phyloP scores from a whole-genome alignment of 2,888 invertebrate species.

The Pardosa pseudoannulata region DNA sequence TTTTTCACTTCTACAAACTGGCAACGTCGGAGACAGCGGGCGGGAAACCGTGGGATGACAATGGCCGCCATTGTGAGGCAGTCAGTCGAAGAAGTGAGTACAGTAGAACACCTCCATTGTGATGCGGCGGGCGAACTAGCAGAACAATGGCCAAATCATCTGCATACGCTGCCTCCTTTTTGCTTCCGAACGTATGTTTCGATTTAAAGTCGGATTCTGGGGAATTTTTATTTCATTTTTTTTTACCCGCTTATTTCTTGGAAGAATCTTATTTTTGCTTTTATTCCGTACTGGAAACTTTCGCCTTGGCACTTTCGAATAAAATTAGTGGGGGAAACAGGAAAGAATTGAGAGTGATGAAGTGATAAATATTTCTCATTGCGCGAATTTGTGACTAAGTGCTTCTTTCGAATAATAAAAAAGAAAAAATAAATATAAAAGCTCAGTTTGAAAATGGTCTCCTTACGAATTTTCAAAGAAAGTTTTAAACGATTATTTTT shows the following conservation, averaged over 20 bases:
- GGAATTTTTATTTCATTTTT: slow-evolving; percentile 30
- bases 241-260: background rate
- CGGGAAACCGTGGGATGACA: slow-evolving; percentile 56
- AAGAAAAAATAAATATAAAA: no score
- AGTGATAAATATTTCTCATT: slow-evolving; percentile 9
- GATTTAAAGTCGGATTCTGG: slow-evolving; percentile 55
- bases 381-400: no score
- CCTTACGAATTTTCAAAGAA: no score
- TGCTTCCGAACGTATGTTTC: slow-evolving; percentile 54
- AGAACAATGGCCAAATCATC: slow-evolving; percentile 70
- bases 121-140: slow-evolving; percentile 36
- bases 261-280: background rate
- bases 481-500: no score
- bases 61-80: slow-evolving; percentile 66
- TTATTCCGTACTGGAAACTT: slow-evolving; percentile 35
- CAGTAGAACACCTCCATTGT: slow-evolving; percentile 69
- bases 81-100: slow-evolving; percentile 71
- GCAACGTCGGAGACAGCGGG: slow-evolving; percentile 64
- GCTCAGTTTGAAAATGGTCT: no score
- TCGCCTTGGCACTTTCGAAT: slow-evolving; percentile 47
- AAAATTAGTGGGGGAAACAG: slow-evolving; percentile 52
- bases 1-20: slow-evolving; percentile 45
- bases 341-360: slow-evolving; percentile 43
- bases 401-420: no score
- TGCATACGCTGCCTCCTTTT: slow-evolving; percentile 61